Conservation (phyloP, 2,113 vertebrate genomes). For the Hystrix cristata region DNA sequence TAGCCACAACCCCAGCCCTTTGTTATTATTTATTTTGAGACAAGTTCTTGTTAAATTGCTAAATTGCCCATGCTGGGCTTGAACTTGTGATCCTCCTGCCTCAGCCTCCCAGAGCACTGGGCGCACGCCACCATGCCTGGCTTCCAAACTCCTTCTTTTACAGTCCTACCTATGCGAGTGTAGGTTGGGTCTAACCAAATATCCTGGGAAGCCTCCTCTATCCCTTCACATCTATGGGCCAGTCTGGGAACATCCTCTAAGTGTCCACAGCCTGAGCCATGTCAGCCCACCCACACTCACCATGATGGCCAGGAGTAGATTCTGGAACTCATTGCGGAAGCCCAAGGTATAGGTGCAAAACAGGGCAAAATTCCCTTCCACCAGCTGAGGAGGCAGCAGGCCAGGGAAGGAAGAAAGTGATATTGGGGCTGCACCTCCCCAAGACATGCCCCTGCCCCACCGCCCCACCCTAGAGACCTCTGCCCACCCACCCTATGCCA, state of each 20-base stretch:
- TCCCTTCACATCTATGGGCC: neutral
- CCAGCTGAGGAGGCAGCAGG: conserved; percentile 87
- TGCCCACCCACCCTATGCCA: neutral
- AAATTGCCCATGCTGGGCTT: neutral
- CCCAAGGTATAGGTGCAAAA: conserved; percentile 96
- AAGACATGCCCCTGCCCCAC: too few species aligned
- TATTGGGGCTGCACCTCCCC: neutral
- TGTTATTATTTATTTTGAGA: neutral
- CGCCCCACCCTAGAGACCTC: neutral
- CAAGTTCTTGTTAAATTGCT: neutral
- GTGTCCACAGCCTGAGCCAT: neutral
- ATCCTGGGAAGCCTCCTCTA: neutral
- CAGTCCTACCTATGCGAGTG: neutral
- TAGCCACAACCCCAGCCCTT: neutral
- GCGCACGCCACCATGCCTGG: too few species aligned
- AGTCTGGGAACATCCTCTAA: neutral
- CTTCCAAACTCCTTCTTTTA: neutral
- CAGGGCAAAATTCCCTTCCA: conserved; percentile 98
- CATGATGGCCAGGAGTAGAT: conserved; percentile 97
- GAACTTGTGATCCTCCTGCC: neutral
- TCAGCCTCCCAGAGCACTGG: neutral
- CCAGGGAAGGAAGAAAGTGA: neutral
- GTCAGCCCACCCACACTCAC: conserved; percentile 84
- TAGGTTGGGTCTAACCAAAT: neutral
- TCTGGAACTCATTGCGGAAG: conserved; percentile 95